phyloP scores from a whole-genome alignment of 2,888 invertebrate species.

The Lepidocyrtoides sp. region DNA sequence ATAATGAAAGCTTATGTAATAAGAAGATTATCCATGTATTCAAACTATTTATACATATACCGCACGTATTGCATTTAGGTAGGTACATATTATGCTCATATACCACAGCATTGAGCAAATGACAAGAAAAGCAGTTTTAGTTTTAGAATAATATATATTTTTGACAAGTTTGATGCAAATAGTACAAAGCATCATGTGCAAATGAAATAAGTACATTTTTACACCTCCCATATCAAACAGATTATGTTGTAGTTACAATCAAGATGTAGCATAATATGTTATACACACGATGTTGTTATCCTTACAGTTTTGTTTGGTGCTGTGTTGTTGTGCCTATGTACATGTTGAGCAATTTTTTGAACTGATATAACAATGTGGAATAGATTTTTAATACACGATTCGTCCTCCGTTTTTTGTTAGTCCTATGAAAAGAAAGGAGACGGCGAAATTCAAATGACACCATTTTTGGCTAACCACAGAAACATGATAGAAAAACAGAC shows the following conservation, averaged over 20 bases:
- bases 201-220: conserved; percentile 69
- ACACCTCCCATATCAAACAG: conserved; percentile 72
- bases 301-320: conserved; percentile 2
- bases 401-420: conserved; percentile 70
- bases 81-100: background rate
- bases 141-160: conserved; percentile 65
- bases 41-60: conserved; percentile 35
- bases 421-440: conserved; percentile 56
- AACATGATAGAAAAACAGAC: conserved; percentile 47
- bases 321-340: background rate
- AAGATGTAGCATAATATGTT: conserved; percentile 13
- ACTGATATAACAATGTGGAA: conserved; percentile 77
- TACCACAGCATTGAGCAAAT: conserved; percentile 1
- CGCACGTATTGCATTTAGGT: too few relatives aligned
- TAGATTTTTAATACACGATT: conserved; percentile 75
- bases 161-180: conserved; percentile 71
- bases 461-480: conserved; percentile 77
- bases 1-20: conserved; percentile 78
- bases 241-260: conserved; percentile 55
- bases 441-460: conserved; percentile 76
- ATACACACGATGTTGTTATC: background rate
- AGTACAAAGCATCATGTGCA: conserved; percentile 27
- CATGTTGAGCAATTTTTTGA: conserved; percentile 60
- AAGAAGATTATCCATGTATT: conserved; percentile 73
- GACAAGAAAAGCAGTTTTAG: conserved; percentile 57